Evolutionary conservation across 2,888 invertebrate species (phyloP).

Genomic region (Autographa gamma): DNA sequence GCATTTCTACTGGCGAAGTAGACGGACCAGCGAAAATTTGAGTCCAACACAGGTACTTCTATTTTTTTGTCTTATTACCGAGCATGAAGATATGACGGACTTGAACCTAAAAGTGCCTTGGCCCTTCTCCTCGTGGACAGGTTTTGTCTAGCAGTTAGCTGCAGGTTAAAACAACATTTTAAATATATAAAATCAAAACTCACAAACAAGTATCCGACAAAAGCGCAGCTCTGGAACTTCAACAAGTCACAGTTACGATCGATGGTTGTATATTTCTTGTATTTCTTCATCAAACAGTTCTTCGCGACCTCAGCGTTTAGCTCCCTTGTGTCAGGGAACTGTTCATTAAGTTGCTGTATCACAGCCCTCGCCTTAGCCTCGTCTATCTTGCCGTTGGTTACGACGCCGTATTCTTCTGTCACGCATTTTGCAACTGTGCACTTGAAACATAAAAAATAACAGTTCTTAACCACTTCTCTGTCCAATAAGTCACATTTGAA

Average conservation of each 20-base stretch:
- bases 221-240: background rate
- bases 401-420: background rate
- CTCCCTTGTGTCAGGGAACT: background rate
- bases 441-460: background rate
- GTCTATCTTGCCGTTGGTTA: background rate
- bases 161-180: too few relatives aligned
- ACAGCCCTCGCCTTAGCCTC: background rate
- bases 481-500: too few relatives aligned
- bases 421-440: background rate
- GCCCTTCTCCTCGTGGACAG: too few relatives aligned
- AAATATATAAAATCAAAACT: background rate
- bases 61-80: too few relatives aligned
- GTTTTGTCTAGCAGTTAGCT: too few relatives aligned
- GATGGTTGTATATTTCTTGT: background rate
- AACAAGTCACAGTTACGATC: background rate
- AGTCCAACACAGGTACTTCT: too few relatives aligned
- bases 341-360: background rate
- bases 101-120: too few relatives aligned
- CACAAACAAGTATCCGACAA: background rate
- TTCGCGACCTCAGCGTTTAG: background rate
- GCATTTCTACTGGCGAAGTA: too few relatives aligned
- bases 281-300: background rate
- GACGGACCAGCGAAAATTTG: too few relatives aligned
- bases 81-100: too few relatives aligned
- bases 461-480: background rate